A percentile compares a stretch with the other conserved stretches of the same genome.
phyloP scores from a whole-genome alignment of 37 sponge, comb jelly and placozoan species.

The Spongia lamella region DNA sequence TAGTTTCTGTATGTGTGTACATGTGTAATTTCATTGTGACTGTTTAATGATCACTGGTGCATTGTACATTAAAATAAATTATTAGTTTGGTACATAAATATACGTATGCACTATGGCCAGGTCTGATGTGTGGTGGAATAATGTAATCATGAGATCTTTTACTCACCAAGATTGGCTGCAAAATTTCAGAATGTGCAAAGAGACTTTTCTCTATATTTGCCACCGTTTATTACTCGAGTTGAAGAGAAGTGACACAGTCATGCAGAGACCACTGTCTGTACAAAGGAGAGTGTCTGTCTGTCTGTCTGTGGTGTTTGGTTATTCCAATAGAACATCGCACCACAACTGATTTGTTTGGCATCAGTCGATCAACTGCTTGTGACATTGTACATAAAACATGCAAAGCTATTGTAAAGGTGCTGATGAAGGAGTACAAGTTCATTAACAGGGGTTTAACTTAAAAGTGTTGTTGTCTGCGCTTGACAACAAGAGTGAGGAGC shows the following conservation, averaged over 20 bases:
- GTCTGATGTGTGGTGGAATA: background rate
- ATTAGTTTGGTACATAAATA: too few species aligned
- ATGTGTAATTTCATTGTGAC: too few species aligned
- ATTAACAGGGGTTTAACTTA: background rate
- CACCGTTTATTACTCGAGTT: background rate
- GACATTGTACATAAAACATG: background rate
- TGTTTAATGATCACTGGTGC: too few species aligned
- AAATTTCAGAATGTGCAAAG: background rate
- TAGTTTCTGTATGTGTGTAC: too few species aligned
- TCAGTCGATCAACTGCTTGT: conserved; percentile 4
- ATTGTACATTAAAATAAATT: too few species aligned
- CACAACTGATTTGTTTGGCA: conserved; percentile 5
- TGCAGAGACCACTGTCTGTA: background rate
- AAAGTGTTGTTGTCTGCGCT: background rate
- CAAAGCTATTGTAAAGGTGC: background rate
- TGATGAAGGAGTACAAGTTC: background rate
- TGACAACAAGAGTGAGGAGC: background rate
- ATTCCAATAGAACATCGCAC: background rate
- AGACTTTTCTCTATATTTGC: background rate
- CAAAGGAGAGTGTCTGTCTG: background rate
- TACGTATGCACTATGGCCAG: too few species aligned
- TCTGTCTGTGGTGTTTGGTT: background rate
- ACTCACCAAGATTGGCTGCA: background rate
- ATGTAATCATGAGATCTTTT: background rate
- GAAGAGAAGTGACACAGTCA: background rate